Percentiles rank a stretch among this genome's conserved stretches.
Evolutionary conservation across 2,888 invertebrate species (phyloP).

Genomic region (Empis stercorea): DNA sequence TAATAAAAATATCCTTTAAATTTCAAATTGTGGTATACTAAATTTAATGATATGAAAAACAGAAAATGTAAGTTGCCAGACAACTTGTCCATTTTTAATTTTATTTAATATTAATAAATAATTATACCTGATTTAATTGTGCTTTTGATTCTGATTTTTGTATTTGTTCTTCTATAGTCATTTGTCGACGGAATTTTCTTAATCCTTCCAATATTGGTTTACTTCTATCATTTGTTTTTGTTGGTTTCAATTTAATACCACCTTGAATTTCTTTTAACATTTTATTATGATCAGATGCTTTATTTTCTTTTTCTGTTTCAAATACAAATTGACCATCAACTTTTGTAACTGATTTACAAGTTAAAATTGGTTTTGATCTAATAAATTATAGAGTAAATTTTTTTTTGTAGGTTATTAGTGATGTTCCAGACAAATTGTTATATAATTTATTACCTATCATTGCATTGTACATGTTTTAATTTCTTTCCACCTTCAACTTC

Average conservation of each 20-base stretch:
- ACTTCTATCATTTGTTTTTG: constrained; percentile 73
- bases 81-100: no score
- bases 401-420: neutral
- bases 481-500: constrained; percentile 74
- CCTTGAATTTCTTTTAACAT: constrained; percentile 68
- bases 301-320: constrained; percentile 71
- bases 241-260: constrained; percentile 62
- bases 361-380: constrained; percentile 49
- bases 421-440: no score
- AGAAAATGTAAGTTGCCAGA: no score
- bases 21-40: no score
- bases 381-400: neutral
- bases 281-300: constrained; percentile 62
- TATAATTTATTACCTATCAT: constrained; percentile 54
- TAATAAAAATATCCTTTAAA: no score
- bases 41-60: no score
- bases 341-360: constrained; percentile 46
- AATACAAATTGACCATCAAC: constrained; percentile 72
- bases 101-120: no score
- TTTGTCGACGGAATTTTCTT: constrained; percentile 74
- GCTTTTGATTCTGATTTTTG: constrained; percentile 67
- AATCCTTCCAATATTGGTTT: constrained; percentile 72
- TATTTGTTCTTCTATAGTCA: constrained; percentile 82
- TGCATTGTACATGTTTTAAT: constrained; percentile 69
- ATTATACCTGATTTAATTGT: constrained; percentile 19